phyloP scores from a whole-genome alignment of 2,797 vertebrate species.

The Falco peregrinus region DNA sequence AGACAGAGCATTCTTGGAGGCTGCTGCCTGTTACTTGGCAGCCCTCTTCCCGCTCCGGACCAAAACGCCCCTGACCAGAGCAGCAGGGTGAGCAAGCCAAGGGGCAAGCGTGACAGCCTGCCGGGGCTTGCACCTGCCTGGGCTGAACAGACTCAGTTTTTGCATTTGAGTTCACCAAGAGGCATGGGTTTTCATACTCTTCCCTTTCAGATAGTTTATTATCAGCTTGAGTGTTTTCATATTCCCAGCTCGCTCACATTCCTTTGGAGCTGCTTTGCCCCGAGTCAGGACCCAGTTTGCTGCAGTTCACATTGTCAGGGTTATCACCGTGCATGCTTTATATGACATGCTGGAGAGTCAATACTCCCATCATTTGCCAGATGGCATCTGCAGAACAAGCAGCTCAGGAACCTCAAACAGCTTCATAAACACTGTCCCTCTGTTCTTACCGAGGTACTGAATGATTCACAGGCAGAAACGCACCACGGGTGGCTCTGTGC shows the following conservation, averaged over 20 bases:
- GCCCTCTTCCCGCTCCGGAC: background rate
- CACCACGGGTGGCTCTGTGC: rapidly evolving
- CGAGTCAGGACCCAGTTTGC: background rate
- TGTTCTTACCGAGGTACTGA: background rate
- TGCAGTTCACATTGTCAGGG: background rate
- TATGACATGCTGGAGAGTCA: background rate
- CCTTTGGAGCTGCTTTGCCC: background rate
- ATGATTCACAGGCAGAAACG: background rate
- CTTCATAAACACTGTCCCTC: background rate
- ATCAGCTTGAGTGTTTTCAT: background rate
- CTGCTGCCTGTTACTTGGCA: background rate
- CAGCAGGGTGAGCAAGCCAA: background rate
- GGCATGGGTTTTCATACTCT: background rate
- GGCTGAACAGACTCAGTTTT: rapidly evolving
- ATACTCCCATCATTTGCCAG: background rate
- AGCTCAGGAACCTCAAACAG: background rate
- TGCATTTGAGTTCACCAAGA: rapidly evolving
- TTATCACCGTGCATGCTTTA: background rate
- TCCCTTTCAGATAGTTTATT: background rate
- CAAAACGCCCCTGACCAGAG: background rate
- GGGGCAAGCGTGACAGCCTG: rapidly evolving
- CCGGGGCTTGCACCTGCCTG: background rate
- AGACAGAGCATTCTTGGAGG: background rate
- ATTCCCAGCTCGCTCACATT: background rate
- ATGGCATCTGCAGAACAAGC: background rate